Base-by-base conservation (phyloP, 2,888 invertebrate genomes). In the Hirtodrosophila trivittata region DNA sequence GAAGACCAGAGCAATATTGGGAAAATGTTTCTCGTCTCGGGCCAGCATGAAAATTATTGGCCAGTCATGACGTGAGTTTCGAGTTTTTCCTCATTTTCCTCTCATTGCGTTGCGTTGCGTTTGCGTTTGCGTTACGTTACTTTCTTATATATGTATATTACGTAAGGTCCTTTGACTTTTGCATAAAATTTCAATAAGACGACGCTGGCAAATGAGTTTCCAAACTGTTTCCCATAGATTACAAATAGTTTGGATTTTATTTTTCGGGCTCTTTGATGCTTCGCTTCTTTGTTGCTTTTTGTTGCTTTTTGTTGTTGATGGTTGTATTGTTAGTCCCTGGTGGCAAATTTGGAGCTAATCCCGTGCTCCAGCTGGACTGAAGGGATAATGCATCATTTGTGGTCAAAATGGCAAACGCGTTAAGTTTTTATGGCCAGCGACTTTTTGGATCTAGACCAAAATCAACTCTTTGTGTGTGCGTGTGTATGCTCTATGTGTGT, bases 381-480 rank as follows among this genome's bases (percentile, higher is more conserved):
- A 49, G 62, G 66, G 62, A 72, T 80, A 82, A 86, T 82, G 75
- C 77, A 71, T 82, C 85, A 86, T 84, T 84, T 86, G 82, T 75
- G 82, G 82, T 86, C 82, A 86, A 81, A 82, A 84, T 86, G 85
- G 87, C 82, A 84, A 81, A 75, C 67, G 86, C 82, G 87, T 82
- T 82, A 82, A 84, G 82, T 84, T 82, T 81, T 86, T 86, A 86
- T 82, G 85, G 77, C 66, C 69, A 86, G 66, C 73, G 84, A 83
- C 76, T 80, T 81, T 77, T 84, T 86, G 82, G 82, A 86, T 75
- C 82, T 81, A 59, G 51, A 84, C 82, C 82, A 82, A 76, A 73
- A 73, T 69, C 81, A 67, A 57, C 66, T 60, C 65, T 39, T 25
- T 50, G 14, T 38, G 28, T 45, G 12, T 10, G 12, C 21, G 7